Evolutionary conservation across 2,797 vertebrate species (phyloP).

Genomic region (Phrynocephalus guinanensis): DNA sequence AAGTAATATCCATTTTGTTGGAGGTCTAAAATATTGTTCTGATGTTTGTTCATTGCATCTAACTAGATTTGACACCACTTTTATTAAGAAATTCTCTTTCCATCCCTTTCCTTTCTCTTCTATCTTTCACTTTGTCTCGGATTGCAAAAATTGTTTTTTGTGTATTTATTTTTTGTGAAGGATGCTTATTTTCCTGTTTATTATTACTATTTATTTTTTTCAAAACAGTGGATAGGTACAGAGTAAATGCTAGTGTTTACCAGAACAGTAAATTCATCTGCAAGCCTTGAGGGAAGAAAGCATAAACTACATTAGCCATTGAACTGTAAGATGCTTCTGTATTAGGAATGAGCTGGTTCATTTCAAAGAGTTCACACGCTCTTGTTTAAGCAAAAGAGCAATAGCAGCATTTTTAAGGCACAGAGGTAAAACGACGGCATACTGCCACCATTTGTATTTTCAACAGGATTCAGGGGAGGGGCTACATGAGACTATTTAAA

Average conservation of each 20-base stretch:
- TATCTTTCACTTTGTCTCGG: no score
- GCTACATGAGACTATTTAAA: neutral
- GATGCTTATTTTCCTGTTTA: neutral
- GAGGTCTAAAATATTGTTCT: no score
- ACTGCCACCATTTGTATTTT: neutral
- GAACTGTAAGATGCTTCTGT: slow-evolving; percentile 10
- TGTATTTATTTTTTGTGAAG: neutral
- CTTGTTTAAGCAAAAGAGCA: neutral
- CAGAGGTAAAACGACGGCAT: neutral
- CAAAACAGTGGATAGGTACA: neutral
- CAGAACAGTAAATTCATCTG: slow-evolving; percentile 14
- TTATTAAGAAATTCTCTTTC: no score
- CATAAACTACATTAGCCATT: slow-evolving; percentile 8
- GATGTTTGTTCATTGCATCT: neutral
- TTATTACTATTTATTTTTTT: neutral
- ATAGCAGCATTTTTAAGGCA: neutral
- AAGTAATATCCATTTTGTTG: no score
- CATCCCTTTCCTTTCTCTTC: no score
- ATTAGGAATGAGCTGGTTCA: slow-evolving; percentile 11
- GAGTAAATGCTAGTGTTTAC: slow-evolving; percentile 23
- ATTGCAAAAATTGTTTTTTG: no score
- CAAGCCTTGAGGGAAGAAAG: slow-evolving; percentile 13
- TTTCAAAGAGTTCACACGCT: neutral
- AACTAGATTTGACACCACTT: neutral
- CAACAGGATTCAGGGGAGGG: neutral